A percentile compares a stretch with the other conserved stretches of the same genome.
Conservation (phyloP, 92 coral and sea anemone genomes). For the Anthopleura xanthogrammica region DNA sequence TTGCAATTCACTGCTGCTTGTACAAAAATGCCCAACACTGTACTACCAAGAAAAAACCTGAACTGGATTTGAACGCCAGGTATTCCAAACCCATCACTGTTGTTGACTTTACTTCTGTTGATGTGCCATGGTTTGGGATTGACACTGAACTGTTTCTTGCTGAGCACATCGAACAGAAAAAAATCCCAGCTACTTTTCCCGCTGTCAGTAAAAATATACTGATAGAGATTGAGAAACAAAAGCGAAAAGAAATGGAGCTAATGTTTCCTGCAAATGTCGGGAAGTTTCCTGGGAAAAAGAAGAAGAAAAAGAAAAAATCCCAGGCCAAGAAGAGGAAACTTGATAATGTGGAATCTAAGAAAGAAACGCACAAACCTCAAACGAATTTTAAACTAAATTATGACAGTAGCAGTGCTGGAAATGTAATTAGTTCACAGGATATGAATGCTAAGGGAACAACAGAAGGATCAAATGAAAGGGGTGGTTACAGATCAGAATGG, state of each 20-base stretch:
- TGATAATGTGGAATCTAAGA: neutral
- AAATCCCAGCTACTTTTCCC: conserved; percentile 83
- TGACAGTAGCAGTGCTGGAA: neutral
- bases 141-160: conserved; percentile 73
- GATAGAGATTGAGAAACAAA: conserved; percentile 26
- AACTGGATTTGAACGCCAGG: conserved; percentile 51
- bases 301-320: conserved; percentile 47
- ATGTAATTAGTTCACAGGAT: neutral
- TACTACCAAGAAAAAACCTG: conserved; percentile 37
- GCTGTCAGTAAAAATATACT: conserved; percentile 63
- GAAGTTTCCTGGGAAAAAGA: conserved; percentile 25
- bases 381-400: neutral
- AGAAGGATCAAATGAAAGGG: neutral
- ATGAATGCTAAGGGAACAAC: neutral
- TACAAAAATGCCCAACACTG: conserved; percentile 43
- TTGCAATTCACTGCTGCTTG: conserved; percentile 81
- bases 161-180: conserved; percentile 58
- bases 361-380: neutral
- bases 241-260: conserved; percentile 11
- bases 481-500: neutral
- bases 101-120: conserved; percentile 39
- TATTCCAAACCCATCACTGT: conserved; percentile 21
- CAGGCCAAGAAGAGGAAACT: conserved; percentile 36
- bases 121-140: conserved; percentile 69
- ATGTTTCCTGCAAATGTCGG: conserved; percentile 11